Evolutionary conservation across 2,888 invertebrate genomes (phyloP).

Genomic region (Cistogaster globosa): DNA sequence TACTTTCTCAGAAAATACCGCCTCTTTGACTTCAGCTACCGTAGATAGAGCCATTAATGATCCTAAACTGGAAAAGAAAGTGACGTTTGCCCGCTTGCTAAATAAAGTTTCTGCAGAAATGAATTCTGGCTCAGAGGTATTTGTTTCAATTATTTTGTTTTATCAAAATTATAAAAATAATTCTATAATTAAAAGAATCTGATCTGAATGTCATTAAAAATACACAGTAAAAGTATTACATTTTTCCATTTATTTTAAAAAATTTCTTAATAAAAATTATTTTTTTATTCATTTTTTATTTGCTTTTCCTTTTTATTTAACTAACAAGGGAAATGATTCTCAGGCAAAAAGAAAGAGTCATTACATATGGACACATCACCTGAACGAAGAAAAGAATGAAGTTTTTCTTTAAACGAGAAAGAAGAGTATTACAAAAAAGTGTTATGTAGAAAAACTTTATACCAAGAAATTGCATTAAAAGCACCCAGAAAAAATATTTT

Average conservation of each 20-base stretch:
- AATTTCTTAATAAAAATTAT: no score
- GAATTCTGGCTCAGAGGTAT: constrained; percentile 88
- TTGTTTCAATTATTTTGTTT: no score
- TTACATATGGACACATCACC: constrained; percentile 61
- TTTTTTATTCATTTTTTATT: constrained; percentile 7
- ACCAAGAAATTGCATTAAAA: constrained; percentile 1
- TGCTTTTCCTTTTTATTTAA: constrained; percentile 1
- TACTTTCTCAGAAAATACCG: constrained; percentile 85
- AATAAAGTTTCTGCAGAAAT: constrained; percentile 91
- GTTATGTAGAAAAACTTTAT: background rate
- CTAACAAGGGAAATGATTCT: constrained; percentile 70
- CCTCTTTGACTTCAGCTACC: constrained; percentile 82
- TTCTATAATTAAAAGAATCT: no score
- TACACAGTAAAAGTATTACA: no score
- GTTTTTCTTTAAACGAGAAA: constrained; percentile 68
- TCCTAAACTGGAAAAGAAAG: constrained; percentile 90
- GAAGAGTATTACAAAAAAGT: constrained; percentile 20
- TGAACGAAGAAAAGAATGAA: constrained; percentile 69
- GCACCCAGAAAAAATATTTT: constrained; percentile 17
- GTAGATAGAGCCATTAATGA: constrained; percentile 85
- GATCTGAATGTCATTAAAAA: no score
- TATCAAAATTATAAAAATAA: no score
- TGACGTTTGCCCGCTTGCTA: constrained; percentile 89
- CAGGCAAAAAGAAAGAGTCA: constrained; percentile 71
- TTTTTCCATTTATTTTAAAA: constrained; percentile 75